phyloP scores from a whole-genome alignment of 1,140 invertebrate genomes.

The Stenopsyche tienmushanensis region DNA sequence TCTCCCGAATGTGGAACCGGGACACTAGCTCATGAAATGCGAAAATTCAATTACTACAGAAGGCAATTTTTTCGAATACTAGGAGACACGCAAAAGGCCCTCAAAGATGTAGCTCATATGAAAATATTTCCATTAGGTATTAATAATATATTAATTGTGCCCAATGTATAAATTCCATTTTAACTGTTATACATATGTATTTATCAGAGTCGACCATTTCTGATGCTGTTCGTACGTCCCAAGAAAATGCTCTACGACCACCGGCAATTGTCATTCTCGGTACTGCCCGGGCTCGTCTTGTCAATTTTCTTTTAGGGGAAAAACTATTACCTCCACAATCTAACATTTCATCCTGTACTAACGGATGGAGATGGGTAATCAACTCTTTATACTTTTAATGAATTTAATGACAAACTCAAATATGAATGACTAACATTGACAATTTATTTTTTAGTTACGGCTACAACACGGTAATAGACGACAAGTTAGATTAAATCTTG shows the following conservation, averaged over 20 bases:
- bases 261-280: conserved; percentile 69
- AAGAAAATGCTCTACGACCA: conserved; percentile 33
- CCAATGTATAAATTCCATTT: conserved; percentile 24
- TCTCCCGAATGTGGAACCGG: too few relatives aligned
- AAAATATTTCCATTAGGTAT: conserved; percentile 66
- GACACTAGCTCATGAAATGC: conserved; percentile 52
- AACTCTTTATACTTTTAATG: conserved; percentile 1
- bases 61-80: conserved; percentile 60
- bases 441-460: conserved; percentile 51
- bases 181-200: conserved; percentile 31
- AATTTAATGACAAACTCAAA: background rate
- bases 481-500: conserved; percentile 67
- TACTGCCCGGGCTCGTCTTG: conserved; percentile 67
- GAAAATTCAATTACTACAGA: conserved; percentile 55
- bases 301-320: conserved; percentile 70
- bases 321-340: conserved; percentile 63
- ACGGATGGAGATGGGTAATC: conserved; percentile 67
- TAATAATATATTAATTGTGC: conserved; percentile 34
- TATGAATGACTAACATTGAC: background rate
- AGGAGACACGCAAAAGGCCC: conserved; percentile 64
- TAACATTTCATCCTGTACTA: conserved; percentile 41
- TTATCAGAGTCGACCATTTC: conserved; percentile 46
- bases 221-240: conserved; percentile 51
- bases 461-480: conserved; percentile 69
- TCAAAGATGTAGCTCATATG: conserved; percentile 63